Evolutionary conservation across 1,140 invertebrate species (phyloP), one percentile per base, ranked within the genome.

Genomic region (Samia ricini): DNA sequence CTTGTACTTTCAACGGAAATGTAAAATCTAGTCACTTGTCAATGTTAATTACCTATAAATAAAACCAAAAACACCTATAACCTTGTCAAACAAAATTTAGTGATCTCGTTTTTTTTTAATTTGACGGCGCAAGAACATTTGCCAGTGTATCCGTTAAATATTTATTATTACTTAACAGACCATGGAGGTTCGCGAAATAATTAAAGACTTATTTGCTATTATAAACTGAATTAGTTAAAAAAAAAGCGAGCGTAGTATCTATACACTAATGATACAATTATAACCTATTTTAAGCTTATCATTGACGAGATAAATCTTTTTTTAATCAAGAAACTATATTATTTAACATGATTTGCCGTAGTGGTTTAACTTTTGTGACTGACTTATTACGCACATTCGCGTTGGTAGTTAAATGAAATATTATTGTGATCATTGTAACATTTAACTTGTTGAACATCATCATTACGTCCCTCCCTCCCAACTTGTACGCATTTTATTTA

Each of bases 351-450:
- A 56, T 75, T 64, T 52, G 33, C 65, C 57, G 60, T 72, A 64
- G 66, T 66, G 56, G 73, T 69, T n/a, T 77, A 69, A 68, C 69
- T 58, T 72, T 71, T 72, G 68, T 71, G 68, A 48, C 20, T 61
- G 81, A 78, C 70, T 77, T 79, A 77, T 80, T 81, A 72, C 86
- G 85, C 86, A 89, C 86, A 89, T 80, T 85, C 80, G 83, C 83
- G 83, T n/a, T n/a, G n/a, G n/a, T 88, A 89, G 82, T 70, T 89
- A 85, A 77, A 83, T 81, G 73, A 85, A 82, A 82, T 83, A 77
- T 82, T 89, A 86, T 83, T 88, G 83, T 88, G 84, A 87, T 89
- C 82, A 72, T 81, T 80, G n/a, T 50, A 22, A 50, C 26, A n/a
- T 33, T n/a, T 26, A 15, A 42, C n/a, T 42, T 15, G n/a, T 42